Evolutionary conservation across 2,888 invertebrate genomes (phyloP).

Genomic region (Scaptomyza cyrtandrae): DNA sequence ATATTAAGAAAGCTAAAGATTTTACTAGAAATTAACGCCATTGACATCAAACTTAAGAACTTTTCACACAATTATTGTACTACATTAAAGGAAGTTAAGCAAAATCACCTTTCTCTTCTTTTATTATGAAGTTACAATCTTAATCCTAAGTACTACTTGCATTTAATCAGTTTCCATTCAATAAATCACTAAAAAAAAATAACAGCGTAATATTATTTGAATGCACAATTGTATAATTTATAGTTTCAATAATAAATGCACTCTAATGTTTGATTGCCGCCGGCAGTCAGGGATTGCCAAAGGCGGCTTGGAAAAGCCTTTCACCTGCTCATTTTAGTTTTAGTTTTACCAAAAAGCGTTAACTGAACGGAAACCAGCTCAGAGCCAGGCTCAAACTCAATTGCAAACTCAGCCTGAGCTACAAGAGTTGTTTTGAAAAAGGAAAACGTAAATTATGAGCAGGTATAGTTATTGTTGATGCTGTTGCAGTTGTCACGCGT

Average conservation of each 20-base stretch:
- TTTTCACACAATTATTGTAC: not conserved
- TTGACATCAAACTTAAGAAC: not conserved
- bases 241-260: constrained; percentile 6
- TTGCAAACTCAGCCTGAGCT: constrained; percentile 19
- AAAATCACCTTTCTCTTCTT: not conserved
- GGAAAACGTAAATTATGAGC: constrained; percentile 69
- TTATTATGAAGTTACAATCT: not conserved
- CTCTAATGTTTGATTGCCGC: constrained; percentile 18
- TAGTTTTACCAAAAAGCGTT: constrained; percentile 47
- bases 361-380: constrained; percentile 52
- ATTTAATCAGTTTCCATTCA: constrained; percentile 3
- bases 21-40: not conserved
- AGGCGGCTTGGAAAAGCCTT: constrained; percentile 36
- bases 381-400: constrained; percentile 5
- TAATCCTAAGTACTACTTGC: not conserved
- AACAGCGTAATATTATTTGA: constrained; percentile 17
- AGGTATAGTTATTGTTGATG: constrained; percentile 15
- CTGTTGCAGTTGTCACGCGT: constrained; percentile 46
- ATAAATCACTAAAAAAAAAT: constrained; percentile 3
- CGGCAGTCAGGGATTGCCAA: constrained; percentile 39
- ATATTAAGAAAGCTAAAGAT: not conserved
- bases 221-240: constrained; percentile 29
- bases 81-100: not conserved
- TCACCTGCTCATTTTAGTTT: constrained; percentile 46
- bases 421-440: constrained; percentile 42